Evolutionary conservation across 2,797 vertebrate genomes (phyloP).

Genomic region (Selene dorsalis): DNA sequence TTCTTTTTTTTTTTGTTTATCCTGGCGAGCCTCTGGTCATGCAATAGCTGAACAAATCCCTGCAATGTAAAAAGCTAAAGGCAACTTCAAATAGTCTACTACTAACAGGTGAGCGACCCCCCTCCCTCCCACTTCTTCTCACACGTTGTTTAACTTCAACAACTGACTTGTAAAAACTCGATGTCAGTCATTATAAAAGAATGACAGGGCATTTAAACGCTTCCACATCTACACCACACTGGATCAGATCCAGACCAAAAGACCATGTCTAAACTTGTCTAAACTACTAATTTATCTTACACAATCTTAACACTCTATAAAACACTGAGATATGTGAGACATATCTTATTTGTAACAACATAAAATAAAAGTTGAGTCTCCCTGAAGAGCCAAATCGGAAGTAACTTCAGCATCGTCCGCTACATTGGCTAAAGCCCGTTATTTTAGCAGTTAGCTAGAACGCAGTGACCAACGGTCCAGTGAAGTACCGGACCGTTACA

Average conservation of each 20-base stretch:
- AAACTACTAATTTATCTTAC: neutral
- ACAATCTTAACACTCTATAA: neutral
- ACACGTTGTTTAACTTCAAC: no score
- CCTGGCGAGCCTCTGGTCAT: constrained; percentile 10
- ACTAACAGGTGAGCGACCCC: neutral
- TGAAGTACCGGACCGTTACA: neutral
- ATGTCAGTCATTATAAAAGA: neutral
- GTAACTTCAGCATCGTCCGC: no score
- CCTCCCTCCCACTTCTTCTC: no score
- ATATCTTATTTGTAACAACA: neutral
- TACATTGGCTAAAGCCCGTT: neutral
- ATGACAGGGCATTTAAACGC: neutral
- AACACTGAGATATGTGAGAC: neutral
- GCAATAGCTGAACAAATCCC: neutral
- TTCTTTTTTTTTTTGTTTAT: constrained; percentile 3
- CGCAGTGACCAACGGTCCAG: neutral
- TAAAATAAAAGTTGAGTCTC: neutral
- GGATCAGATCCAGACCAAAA: neutral
- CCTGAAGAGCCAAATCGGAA: neutral
- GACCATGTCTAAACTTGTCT: neutral
- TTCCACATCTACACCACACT: neutral
- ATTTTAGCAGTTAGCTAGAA: neutral
- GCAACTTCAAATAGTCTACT: no score
- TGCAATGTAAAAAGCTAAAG: neutral
- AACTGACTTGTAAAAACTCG: neutral